Percentiles rank a stretch among this genome's conserved stretches.
Conservation (phyloP, 2,113 vertebrate species). For the Condylura cristata region DNA sequence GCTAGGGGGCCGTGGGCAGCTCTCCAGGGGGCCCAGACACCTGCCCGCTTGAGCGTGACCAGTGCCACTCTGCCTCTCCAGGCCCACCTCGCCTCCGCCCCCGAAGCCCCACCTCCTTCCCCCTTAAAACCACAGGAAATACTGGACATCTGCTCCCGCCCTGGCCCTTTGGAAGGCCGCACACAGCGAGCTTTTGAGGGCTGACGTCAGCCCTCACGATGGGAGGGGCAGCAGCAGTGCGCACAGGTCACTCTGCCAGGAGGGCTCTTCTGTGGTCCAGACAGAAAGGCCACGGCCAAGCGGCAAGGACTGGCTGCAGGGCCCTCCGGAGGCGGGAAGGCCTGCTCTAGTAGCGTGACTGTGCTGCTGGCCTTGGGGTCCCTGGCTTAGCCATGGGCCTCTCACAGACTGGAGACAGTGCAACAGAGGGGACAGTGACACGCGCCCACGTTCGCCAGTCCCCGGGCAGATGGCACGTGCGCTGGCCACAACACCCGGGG, state of each 20-base stretch:
- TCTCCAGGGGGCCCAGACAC: fast-evolving
- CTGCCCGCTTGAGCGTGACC: fast-evolving
- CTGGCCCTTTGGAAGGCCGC: background rate
- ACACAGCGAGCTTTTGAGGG: too few relatives aligned
- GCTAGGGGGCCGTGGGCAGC: too few relatives aligned
- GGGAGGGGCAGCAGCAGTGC: too few relatives aligned
- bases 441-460: background rate
- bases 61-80: fast-evolving
- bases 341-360: background rate
- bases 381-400: background rate
- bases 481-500: fast-evolving
- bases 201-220: background rate
- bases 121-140: background rate
- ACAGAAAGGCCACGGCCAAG: background rate
- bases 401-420: background rate
- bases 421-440: background rate
- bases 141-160: too few relatives aligned
- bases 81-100: fast-evolving
- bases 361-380: fast-evolving
- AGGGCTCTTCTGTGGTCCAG: background rate
- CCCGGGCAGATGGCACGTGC: fast-evolving
- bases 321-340: fast-evolving
- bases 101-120: too few relatives aligned
- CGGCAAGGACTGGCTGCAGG: fast-evolving
- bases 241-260: too few relatives aligned